Percentiles rank a stretch among this genome's conserved stretches.
phyloP scores from a whole-genome alignment of 2,888 invertebrate genomes.

The Ashinkailepas kermadecensis region DNA sequence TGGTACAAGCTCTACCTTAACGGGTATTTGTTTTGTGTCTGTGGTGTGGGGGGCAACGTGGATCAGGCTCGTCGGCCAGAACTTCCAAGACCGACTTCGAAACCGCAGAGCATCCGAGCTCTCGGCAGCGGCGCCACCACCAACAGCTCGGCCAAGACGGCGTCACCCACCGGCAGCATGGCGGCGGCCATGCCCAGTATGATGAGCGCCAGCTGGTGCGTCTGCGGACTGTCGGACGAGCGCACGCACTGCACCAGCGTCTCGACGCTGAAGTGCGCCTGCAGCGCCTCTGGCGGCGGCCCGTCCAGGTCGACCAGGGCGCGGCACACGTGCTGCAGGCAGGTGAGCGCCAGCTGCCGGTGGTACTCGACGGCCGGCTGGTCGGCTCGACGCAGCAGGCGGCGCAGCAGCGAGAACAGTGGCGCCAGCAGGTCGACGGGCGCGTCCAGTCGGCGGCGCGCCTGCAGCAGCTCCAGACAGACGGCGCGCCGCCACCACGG shows the following conservation, averaged over 20 bases:
- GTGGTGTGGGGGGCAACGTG: too few species aligned
- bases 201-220: constrained; percentile 85
- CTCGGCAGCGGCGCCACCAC: too few species aligned
- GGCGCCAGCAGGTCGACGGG: constrained; percentile 47
- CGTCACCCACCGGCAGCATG: constrained; percentile 54
- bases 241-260: constrained; percentile 79
- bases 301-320: constrained; percentile 23
- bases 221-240: constrained; percentile 85
- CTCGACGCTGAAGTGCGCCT: constrained; percentile 55
- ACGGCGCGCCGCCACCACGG: constrained; percentile 72
- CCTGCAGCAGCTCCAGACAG: constrained; percentile 74
- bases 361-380: constrained; percentile 76
- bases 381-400: constrained; percentile 69
- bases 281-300: not conserved
- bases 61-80: too few species aligned
- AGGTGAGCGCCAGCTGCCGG: constrained; percentile 74
- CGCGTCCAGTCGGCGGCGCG: constrained; percentile 67
- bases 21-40: too few species aligned
- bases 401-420: constrained; percentile 64
- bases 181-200: constrained; percentile 70
- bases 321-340: constrained; percentile 53
- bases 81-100: too few species aligned
- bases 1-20: too few species aligned
- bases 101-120: too few species aligned
- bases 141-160: too few species aligned